Evolutionary conservation across 2,797 vertebrate genomes (phyloP), one percentile per base, ranked within the genome.

Genomic region (Neomorphus geoffroyi): DNA sequence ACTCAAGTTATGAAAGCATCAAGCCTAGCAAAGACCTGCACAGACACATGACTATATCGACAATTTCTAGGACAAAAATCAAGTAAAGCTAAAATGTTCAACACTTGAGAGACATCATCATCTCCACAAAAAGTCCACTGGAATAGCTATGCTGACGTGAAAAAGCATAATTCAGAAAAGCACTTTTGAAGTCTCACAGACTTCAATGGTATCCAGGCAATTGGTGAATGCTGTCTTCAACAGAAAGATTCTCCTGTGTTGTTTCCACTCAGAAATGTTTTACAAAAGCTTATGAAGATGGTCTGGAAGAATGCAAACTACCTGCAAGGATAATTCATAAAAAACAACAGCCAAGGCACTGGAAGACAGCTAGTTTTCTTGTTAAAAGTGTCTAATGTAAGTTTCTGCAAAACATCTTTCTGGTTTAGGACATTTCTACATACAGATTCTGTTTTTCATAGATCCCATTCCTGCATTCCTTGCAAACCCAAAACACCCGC

Each of bases 401-500:
- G 46, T 50, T 93, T 88, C 83, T 93, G 64, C 66, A 96, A 93
- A 92, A 93, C 57, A 75, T 91, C 84, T 43, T 81, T 94, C 58
- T 82, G 67, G 1, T 84, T 92, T 71, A 95, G 41, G 71, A 79
- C 56, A 88, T 90, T 96, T 93, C 90, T 94, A 86, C 80, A 80
- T 94, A 74, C 67, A 96, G 70, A 96, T 92, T 88, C 82, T 95
- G 80, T 95, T 97, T 94, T 91, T 91, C 77, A 92, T 92, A 90
- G 58, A 90, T 90, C 92, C 90, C 67, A 81, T 86, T 92, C 73
- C 94, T 93, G 56, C 87, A 97, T 97, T 96, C 96, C 64, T 90
- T 90, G 74, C 86, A 97, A 94, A 96, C 94, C 91, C 88, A 86
- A 96, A 96, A 94, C 94, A 95, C 95, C 91, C 90, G 15, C 90